phyloP scores from a whole-genome alignment of 1,140 invertebrate genomes.

The Homarus americanus region DNA sequence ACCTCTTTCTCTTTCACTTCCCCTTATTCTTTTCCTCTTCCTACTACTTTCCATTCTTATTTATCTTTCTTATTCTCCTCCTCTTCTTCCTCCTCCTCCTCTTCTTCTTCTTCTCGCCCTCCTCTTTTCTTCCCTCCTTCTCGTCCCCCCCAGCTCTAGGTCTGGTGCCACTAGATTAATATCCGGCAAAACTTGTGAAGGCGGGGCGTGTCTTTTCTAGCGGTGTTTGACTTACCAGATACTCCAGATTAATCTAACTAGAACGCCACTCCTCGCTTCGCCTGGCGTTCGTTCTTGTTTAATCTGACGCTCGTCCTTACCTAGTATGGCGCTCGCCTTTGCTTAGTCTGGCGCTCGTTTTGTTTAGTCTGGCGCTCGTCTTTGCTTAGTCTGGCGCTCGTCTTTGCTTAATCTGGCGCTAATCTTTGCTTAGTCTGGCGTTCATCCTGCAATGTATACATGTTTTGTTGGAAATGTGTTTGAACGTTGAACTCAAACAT shows the following conservation, averaged over 20 bases:
- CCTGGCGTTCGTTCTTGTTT: too few relatives aligned
- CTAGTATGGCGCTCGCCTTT: too few relatives aligned
- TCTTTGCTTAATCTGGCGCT: too few relatives aligned
- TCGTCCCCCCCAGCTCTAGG: neutral
- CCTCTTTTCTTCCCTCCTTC: neutral
- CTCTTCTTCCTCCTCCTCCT: neutral
- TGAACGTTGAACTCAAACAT: too few relatives aligned
- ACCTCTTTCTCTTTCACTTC: neutral
- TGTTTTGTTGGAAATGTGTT: too few relatives aligned
- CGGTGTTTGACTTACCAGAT: constrained; percentile 34
- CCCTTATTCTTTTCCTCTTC: neutral
- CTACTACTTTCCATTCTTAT: neutral
- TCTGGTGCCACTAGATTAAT: constrained; percentile 55
- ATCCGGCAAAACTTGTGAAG: constrained; percentile 55
- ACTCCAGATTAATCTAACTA: constrained; percentile 48
- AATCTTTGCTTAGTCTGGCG: too few relatives aligned
- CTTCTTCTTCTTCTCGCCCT: neutral
- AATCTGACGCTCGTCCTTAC: too few relatives aligned
- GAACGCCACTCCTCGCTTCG: neutral
- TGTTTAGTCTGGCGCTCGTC: too few relatives aligned
- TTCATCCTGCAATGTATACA: too few relatives aligned
- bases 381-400: too few relatives aligned
- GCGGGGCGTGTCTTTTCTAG: neutral
- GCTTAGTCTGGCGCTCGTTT: too few relatives aligned
- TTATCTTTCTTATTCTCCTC: neutral